A percentile compares a stretch with the other conserved stretches of the same genome.
phyloP scores from a whole-genome alignment of 2,888 invertebrate genomes.

The Ceratothoa steindachneri region DNA sequence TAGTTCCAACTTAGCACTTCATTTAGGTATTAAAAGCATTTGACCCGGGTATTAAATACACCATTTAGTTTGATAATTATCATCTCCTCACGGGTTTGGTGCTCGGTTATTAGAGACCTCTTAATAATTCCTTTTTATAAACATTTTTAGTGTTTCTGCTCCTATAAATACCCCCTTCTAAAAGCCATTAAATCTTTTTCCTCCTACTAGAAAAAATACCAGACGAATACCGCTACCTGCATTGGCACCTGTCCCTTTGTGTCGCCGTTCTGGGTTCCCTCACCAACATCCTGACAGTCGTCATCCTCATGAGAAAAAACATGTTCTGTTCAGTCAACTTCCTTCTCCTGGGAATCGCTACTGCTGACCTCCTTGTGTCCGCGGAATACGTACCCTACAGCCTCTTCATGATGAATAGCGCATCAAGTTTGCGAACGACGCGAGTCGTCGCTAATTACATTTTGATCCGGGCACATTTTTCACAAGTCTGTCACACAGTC shows the following conservation, averaged over 20 bases:
- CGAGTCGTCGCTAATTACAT: conserved; percentile 79
- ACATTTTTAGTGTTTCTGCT: no score
- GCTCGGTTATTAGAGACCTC: no score
- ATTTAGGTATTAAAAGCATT: no score
- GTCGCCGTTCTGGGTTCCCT: conserved; percentile 86
- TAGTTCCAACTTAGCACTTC: no score
- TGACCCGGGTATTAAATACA: no score
- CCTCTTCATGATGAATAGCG: conserved; percentile 68
- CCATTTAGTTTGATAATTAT: no score
- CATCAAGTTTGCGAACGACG: conserved; percentile 59
- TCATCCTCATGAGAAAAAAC: conserved; percentile 79
- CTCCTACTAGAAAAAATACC: conserved; percentile 56
- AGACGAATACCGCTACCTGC: conserved; percentile 66
- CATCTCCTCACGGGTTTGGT: no score
- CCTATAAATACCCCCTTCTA: no score
- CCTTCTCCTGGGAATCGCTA: conserved; percentile 80
- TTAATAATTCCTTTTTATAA: no score
- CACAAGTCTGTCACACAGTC: conserved; percentile 80
- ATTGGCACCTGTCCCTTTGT: conserved; percentile 77
- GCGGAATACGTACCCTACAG: conserved; percentile 81
- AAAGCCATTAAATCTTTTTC: no score
- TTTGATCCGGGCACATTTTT: conserved; percentile 82
- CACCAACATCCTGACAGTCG: conserved; percentile 85
- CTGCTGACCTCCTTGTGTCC: conserved; percentile 91
- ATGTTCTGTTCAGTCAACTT: conserved; percentile 89